A percentile compares a stretch with the other conserved stretches of the same genome.
phyloP scores from a whole-genome alignment of 2,113 vertebrate genomes.

The Nyctibius bracteatus region DNA sequence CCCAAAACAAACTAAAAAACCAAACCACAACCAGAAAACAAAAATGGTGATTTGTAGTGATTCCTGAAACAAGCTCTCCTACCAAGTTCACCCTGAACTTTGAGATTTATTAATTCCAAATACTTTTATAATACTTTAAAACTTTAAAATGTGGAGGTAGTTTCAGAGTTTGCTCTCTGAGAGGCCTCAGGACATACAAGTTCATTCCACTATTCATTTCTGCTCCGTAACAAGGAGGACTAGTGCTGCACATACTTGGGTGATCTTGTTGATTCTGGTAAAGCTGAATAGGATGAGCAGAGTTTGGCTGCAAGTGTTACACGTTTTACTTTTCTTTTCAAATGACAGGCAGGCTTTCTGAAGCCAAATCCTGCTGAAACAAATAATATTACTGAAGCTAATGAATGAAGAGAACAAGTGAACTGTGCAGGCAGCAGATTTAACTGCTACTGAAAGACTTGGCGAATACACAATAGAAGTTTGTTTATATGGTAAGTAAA shows the following conservation, averaged over 20 bases:
- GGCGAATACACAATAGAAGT: background rate
- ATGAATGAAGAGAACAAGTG: background rate
- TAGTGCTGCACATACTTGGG: background rate
- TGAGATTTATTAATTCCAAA: background rate
- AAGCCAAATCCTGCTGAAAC: background rate
- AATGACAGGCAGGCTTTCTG: background rate
- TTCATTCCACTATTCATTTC: background rate
- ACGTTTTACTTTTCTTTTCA: background rate
- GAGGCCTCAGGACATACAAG: background rate
- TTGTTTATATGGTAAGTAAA: background rate
- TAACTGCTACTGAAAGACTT: background rate
- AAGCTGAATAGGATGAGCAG: background rate
- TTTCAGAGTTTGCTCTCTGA: background rate
- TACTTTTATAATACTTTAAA: background rate
- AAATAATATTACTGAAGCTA: background rate
- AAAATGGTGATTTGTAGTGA: rapidly evolving
- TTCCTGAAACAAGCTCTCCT: background rate
- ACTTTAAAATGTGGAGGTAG: background rate
- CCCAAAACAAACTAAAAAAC: too few species aligned
- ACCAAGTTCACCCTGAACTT: background rate
- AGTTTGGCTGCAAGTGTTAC: background rate
- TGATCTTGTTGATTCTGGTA: background rate
- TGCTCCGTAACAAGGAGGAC: background rate
- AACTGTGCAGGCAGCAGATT: background rate
- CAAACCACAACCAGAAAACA: background rate